Base-by-base conservation (phyloP, 2,888 invertebrate species). In the Galeopsomyia nigrocyanea region DNA sequence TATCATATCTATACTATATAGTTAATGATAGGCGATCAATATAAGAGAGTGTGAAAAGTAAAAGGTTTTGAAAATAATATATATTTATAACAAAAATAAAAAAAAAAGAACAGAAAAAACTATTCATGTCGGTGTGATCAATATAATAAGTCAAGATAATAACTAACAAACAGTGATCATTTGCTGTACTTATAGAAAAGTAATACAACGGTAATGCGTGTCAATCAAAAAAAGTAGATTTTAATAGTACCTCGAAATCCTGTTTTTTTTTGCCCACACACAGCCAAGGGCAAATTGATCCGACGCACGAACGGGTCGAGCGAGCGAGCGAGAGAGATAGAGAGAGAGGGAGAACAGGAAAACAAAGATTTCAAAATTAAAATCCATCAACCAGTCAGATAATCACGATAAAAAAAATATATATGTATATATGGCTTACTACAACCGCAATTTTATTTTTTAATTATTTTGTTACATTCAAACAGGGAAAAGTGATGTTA, bases 191-290 rank as follows among this genome's bases (percentile, higher is more conserved):
- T 63, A 26, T 26, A 68, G 61, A 75, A 70, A 74, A 74, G 66
- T 72, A 71, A 75, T 71, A 76, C 74, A 77, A 73, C 68, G 66
- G 72, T 74, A 76, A 75, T 77, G 75, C 74, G 77, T 78, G 77
- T 78, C 81, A 80, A 78, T 79, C 83, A 83, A 83, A 82, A 82
- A 83, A 84, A 82, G 84, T 81, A 84, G 81, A 82, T 71, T 82
- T 84, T 82, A 81, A 80, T 82, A 84, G 89, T 94, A 94, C 94
- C 94, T 94, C 94, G 91, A 94, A 94, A 91, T 94, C 94, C 94
- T 92, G 90, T 63, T 39, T 87, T 39, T 87, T 26, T 26, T 89
- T 89, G 89, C 90, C 90, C 90, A 89, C 89, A 89, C 89, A 89
- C 88, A 89, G 91, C 89, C 87, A 89, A 63, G 71, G 75, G 74